Evolutionary conservation across 1,140 invertebrate genomes (phyloP), one percentile per base, ranked within the genome.

Genomic region (Lasioglossum baleicum): DNA sequence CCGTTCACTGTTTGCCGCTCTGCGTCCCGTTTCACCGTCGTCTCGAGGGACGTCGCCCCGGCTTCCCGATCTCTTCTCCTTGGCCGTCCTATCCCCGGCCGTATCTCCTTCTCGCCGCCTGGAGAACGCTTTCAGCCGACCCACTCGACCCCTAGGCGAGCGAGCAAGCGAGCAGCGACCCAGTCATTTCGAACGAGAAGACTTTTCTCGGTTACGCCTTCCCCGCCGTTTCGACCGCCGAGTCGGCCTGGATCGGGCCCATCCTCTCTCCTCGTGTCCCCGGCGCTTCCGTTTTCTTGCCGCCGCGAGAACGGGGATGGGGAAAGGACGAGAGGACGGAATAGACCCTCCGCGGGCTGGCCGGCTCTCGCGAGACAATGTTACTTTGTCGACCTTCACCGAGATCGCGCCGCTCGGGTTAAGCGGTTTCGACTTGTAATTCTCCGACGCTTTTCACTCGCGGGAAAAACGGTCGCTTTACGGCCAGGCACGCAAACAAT

Each of bases 351-450:
- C n/a, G n/a, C n/a, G n/a, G n/a, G n/a, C n/a, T n/a, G n/a, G n/a
- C 13, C 7, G 13, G n/a, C n/a, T n/a, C n/a, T n/a, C n/a, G 15
- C 35, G 20, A 35, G 7, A 64, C 63, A 74, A 66, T 74, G 77
- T 66, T 44, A 63, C 79, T 17, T n/a, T 11, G 42, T 63, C 78
- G 72, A 75, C 73, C 66, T 71, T 78, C 68, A 78, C 69, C 76
- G 69, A 78, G 44, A 72, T 78, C 68, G 68, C 20, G n/a, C 76
- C n/a, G 22, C n/a, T n/a, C n/a, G 56, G 48, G 48, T 70, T 80
- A 83, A 87, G 78, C 67, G 74, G n/a, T 70, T 87, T 86, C 67
- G 72, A 82, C 73, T 87, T 65, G 72, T 71, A 87, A 84, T 82
- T 80, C 61, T 22, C 53, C 10, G 42, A 10, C 4, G 53, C 42